Percentiles rank a stretch among this genome's conserved stretches.
Conservation (phyloP, 2,797 vertebrate genomes). For the Sebastes elongatus region DNA sequence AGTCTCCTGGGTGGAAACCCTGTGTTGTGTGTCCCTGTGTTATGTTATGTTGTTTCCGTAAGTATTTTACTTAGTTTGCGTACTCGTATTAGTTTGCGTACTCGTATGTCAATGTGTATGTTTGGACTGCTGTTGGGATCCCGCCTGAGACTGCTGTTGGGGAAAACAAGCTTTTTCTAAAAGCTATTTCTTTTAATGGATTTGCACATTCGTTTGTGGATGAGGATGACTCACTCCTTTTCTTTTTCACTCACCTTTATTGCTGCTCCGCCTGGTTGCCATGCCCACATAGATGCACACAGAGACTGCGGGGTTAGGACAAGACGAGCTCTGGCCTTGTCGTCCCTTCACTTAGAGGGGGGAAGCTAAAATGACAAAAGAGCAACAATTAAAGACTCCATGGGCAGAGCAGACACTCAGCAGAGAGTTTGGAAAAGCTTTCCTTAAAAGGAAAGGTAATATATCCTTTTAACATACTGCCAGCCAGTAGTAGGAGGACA, state of each 20-base stretch:
- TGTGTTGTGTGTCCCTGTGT: too few species aligned
- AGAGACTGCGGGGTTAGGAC: conserved; percentile 26
- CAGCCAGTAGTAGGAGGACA: conserved; percentile 1
- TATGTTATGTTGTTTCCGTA: too few species aligned
- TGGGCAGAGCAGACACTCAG: neutral
- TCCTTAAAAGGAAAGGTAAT: conserved; percentile 13
- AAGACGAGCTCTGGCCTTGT: conserved; percentile 12
- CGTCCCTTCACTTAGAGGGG: conserved; percentile 11
- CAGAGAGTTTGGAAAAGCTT: neutral
- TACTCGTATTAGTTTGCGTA: too few species aligned
- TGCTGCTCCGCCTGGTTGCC: conserved; percentile 52
- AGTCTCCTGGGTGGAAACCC: too few species aligned
- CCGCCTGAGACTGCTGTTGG: neutral
- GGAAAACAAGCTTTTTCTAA: neutral
- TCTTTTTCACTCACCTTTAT: conserved; percentile 46
- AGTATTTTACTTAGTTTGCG: too few species aligned
- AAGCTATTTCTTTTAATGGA: conserved; percentile 39
- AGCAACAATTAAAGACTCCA: conserved; percentile 40
- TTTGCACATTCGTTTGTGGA: conserved; percentile 32
- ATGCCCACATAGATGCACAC: conserved; percentile 61
- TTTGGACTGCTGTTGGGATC: neutral
- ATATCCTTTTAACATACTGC: conserved; percentile 13
- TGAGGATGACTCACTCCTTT: conserved; percentile 59
- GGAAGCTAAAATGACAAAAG: conserved; percentile 43
- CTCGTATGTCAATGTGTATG: neutral